Base-by-base conservation (phyloP, 2,888 invertebrate species). In the Orgyia antiqua region DNA sequence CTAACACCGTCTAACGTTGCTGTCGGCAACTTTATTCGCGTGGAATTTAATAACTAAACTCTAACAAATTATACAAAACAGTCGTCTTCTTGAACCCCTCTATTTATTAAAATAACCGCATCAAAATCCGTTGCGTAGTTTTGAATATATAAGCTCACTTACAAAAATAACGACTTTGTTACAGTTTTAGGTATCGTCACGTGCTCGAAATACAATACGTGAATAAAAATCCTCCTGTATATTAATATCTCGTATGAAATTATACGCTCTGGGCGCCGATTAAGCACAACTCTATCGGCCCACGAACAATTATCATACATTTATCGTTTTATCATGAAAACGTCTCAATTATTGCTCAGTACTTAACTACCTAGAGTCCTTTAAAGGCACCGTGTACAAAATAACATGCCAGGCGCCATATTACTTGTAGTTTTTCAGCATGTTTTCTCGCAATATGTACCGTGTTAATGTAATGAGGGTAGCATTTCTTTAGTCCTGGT, bases 331-430 rank as follows among this genome's bases (percentile, higher is more conserved):
- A 66, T 58, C 55, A 60, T 47, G 56, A 59, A 64, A 61, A 63
- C 64, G 61, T 70, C 72, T 74, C 73, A 70, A 73, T 73, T 69
- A 71, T 51, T 36, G 38, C 38, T 29, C 45, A 42, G 42, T 49
- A 48, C 45, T 33, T 40, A 28, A 27, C 26, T 25, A 33, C 45
- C 20, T 42, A 40, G 25, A 17, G 9, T 33, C 44, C 33, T 42
- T 45, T 39, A 42, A 27, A 29, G 31, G 28, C 37, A 41, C 45
- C 53, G 45, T 45, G 40, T 46, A 51, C 23, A 23, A 23, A 50
- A 49, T 51, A 51, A 52, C 45, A 49, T 23, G 44, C 39, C n/a
- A n/a, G n/a, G n/a, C n/a, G n/a, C n/a, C n/a, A n/a, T n/a, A 60
- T 60, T 40, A 51, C 58, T 55, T 47, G 39, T 42, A 37, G 45